Percentiles rank a stretch among this genome's conserved stretches.
These are phyloP conservation scores for Alauda arvensis DNA, from an alignment of 2,797 vertebrate genomes.

Conservation along the genomic window DNA sequence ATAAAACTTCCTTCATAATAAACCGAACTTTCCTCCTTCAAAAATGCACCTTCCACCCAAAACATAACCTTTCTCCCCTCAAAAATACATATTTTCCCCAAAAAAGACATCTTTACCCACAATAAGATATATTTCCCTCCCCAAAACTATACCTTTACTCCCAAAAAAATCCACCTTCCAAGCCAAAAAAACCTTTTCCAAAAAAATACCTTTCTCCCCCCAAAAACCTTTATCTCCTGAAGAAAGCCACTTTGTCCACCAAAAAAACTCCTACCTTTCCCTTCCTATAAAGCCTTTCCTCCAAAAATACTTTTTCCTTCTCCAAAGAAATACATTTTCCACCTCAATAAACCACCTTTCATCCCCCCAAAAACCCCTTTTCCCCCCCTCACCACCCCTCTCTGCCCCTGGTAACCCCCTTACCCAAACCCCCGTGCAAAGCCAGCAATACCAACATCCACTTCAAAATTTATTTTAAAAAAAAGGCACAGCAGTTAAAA, in stretches of 20 bases:
- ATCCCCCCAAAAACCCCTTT: accelerated
- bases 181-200: background rate
- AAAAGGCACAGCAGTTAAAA: background rate
- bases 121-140: background rate
- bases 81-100: accelerated
- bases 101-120: background rate
- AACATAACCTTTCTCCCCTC: accelerated
- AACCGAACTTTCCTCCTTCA: background rate
- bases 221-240: background rate
- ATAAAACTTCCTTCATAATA: background rate
- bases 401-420: background rate
- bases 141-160: background rate
- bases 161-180: background rate
- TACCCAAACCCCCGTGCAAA: background rate
- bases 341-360: background rate
- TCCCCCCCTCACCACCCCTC: accelerated
- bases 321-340: background rate
- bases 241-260: background rate
- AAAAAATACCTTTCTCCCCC: background rate
- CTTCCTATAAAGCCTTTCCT: background rate
- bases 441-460: background rate
- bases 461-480: background rate
- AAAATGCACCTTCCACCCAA: background rate
- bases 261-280: accelerated
- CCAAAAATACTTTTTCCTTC: background rate